Evolutionary conservation across 2,797 vertebrate genomes (phyloP), one percentile per base, ranked within the genome.

Genomic region (Benthosema pterotum): DNA sequence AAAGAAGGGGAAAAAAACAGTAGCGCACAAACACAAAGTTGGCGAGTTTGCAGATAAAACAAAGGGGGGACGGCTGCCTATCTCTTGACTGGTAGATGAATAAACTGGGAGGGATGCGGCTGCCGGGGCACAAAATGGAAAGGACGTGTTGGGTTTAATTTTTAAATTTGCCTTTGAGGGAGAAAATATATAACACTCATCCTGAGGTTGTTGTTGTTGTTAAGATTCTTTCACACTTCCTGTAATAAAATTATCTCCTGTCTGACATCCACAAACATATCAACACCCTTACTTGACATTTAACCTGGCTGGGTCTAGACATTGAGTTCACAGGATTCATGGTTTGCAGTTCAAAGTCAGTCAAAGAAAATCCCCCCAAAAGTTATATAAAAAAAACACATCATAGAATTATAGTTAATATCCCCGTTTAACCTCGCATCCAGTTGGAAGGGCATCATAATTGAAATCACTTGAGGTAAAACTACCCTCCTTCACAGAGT

Each of bases 381-480:
- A 57, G 48, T 46, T 13, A 52, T 52, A 4, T 25, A 25, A 25
- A 25, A 22, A 13, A 59, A 61, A 38, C 8, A 8, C 32, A 32
- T 38, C 58, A 48, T 57, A 73, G 28, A 69, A 52, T 81, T 57
- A 77, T 63, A 51, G 52, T 71, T 83, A 69, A 79, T 83, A 72
- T 77, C 84, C 83, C 83, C 42, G 69, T 72, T 78, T 80, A 80
- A 89, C 79, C 84, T 78, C 68, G 48, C 63, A 42, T 57, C 65
- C 71, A 60, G 62, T 52, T 67, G 72, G 70, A 72, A 61, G 72
- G 53, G 71, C 67, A 60, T 74, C 72, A 47, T 78, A 86, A 91
- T 87, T 87, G 67, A 86, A 89, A 87, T 88, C 83, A 87, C 86
- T 88, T 84, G 80, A 80, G 75, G 77, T 80, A 63, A 86, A 89